phyloP scores from a whole-genome alignment of 2,113 vertebrate species.

The Apteryx owenii region DNA sequence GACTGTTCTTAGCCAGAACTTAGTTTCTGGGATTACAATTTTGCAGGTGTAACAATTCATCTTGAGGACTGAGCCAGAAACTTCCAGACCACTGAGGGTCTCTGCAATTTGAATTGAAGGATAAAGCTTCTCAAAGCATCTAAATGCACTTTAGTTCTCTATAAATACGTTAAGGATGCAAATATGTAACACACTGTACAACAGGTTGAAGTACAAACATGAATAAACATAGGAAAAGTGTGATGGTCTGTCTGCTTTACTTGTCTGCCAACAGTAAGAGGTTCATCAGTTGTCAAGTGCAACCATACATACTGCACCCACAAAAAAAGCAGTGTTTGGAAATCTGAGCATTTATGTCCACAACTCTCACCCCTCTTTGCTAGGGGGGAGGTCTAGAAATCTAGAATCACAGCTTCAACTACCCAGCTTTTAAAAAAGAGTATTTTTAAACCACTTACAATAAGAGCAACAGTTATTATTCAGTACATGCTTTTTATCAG shows the following conservation, averaged over 20 bases:
- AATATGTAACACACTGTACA: not conserved
- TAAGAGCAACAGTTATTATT: slow-evolving; percentile 68
- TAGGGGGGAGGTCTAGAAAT: not conserved
- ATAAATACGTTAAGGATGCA: not conserved
- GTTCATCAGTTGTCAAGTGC: not conserved
- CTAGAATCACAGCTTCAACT: slow-evolving; percentile 16
- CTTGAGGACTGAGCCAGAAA: not conserved
- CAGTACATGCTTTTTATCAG: slow-evolving; percentile 71
- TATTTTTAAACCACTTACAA: slow-evolving; percentile 49
- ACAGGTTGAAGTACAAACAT: not conserved
- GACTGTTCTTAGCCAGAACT: not conserved
- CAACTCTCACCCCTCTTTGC: not conserved
- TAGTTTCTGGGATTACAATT: not conserved
- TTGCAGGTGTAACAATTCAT: not conserved
- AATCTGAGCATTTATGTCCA: not conserved
- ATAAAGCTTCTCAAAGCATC: not conserved
- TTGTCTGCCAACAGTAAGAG: not conserved
- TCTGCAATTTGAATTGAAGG: not conserved
- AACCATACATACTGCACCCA: fast-evolving
- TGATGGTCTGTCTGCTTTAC: not conserved
- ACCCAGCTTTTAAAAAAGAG: slow-evolving; percentile 30
- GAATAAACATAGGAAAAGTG: not conserved
- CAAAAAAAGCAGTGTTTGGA: not conserved
- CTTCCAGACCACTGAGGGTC: not conserved
- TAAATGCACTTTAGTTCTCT: not conserved